Evolutionary conservation across 2,888 invertebrate species (phyloP), one percentile per base, ranked within the genome.

Genomic region (Cantharis rufa): DNA sequence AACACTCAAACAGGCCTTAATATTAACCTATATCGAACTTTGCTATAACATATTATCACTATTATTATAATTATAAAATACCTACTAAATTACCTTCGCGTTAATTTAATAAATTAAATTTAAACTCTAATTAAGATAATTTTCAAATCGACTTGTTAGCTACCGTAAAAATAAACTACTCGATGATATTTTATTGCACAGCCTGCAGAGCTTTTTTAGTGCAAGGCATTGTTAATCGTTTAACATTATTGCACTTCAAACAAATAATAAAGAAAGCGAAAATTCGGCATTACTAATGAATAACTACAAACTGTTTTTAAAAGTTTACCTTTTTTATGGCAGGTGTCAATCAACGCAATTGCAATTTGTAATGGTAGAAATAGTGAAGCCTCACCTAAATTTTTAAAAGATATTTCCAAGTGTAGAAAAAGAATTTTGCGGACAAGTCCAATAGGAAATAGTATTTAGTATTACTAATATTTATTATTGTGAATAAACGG

Each of bases 21-120:
- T 63, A 63, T 73, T 70, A 72, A 76, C 73, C 76, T 61, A 77
- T 27, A 74, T 77, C 77, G 68, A 74, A 73, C 70, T 16, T 73
- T 27, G 68, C 73, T 69, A 70, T 64, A 69, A 69, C 61, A 66
- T 64, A 15, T n/a, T 69, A 28, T 62, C 32, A 28, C 21, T 69
- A 69, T 69, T 69, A 69, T 69, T n/a, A 48, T 48, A n/a, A 48
- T 28, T 69, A 27, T 69, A 15, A 69, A 32, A 69, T 66, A 24
- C 64, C 64, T 66, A 9, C 15, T 21, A 66, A 66, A 66, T 66
- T 66, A 66, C 16, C 64, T 21, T 66, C 24, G 24, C 24, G 24
- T 66, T 66, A 66, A 66, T 66, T 66, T 66, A 66, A 66, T 66
- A 21, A 66, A 48, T 48, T 48, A 48, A 48, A 48, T 48, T 48